phyloP scores from a whole-genome alignment of 2,113 vertebrate species.

The Sciurus niger region DNA sequence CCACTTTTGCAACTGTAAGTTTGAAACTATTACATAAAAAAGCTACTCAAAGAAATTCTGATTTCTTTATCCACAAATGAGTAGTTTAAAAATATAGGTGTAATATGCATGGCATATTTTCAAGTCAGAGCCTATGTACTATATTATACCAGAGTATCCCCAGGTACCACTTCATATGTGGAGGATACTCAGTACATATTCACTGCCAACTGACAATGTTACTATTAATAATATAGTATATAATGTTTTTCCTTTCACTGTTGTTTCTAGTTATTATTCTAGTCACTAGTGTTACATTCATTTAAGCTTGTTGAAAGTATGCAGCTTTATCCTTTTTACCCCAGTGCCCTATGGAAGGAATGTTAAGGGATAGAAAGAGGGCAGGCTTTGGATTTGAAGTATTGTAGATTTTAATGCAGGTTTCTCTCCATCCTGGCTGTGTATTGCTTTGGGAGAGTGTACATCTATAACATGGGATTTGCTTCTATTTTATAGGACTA shows the following conservation, averaged over 20 bases:
- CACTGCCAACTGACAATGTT: background rate
- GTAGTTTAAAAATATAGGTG: background rate
- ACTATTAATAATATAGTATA: background rate
- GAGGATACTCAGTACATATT: background rate
- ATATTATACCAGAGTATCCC: background rate
- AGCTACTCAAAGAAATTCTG: background rate
- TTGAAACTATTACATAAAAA: background rate
- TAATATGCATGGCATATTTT: background rate
- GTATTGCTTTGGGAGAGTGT: background rate
- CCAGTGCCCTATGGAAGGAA: background rate
- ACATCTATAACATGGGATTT: background rate
- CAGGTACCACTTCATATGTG: rapidly evolving
- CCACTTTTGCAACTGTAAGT: background rate
- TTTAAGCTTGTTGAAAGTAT: background rate
- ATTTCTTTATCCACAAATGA: background rate
- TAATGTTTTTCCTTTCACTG: background rate
- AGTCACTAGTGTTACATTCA: background rate
- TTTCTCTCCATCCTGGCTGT: background rate
- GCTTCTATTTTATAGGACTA: background rate
- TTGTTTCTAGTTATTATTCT: background rate
- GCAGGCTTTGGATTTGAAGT: background rate
- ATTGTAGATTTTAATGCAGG: background rate
- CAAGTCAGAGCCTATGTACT: background rate
- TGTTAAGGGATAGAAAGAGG: background rate
- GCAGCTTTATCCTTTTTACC: background rate